A percentile compares a stretch with the other conserved stretches of the same genome.
Evolutionary conservation across 2,797 vertebrate species (phyloP).

Genomic region (Hozukius guyotensis): DNA sequence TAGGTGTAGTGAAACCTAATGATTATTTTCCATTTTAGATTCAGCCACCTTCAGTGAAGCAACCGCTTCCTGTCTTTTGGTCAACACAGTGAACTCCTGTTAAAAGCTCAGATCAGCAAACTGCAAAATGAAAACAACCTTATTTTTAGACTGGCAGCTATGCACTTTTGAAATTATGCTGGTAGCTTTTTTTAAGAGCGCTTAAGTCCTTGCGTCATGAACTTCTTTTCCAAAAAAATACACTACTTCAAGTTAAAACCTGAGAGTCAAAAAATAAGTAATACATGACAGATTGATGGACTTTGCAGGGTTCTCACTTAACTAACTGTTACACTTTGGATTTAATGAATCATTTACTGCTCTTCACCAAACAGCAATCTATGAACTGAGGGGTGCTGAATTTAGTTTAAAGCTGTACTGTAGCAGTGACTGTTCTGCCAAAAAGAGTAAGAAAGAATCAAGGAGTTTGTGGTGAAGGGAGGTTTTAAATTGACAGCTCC

Average conservation of each 20-base stretch:
- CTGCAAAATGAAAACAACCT: not conserved
- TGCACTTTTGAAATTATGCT: not conserved
- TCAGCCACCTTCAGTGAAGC: not conserved
- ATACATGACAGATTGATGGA: not conserved
- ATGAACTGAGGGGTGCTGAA: not conserved
- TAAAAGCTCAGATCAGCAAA: not conserved
- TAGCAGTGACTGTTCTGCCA: not conserved
- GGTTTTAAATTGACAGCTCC: not conserved
- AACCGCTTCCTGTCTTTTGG: not conserved
- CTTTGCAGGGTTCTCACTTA: not conserved
- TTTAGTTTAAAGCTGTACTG: not conserved
- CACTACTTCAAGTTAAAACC: not conserved
- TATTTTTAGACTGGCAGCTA: constrained; percentile 14
- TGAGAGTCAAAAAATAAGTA: not conserved
- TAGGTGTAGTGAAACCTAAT: not conserved
- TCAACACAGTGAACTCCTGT: not conserved
- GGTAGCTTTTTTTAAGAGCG: not conserved
- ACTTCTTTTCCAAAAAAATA: not conserved
- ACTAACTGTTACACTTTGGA: not conserved
- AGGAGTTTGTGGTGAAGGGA: not conserved
- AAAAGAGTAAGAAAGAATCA: not conserved
- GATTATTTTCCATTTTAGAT: constrained; percentile 17
- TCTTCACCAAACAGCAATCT: not conserved
- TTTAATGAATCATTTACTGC: not conserved
- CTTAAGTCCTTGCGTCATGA: not conserved